These are phyloP conservation scores for Pelvicachromis taeniatus DNA, from an alignment of 2,113 vertebrate genomes.

Conservation along the genomic window DNA sequence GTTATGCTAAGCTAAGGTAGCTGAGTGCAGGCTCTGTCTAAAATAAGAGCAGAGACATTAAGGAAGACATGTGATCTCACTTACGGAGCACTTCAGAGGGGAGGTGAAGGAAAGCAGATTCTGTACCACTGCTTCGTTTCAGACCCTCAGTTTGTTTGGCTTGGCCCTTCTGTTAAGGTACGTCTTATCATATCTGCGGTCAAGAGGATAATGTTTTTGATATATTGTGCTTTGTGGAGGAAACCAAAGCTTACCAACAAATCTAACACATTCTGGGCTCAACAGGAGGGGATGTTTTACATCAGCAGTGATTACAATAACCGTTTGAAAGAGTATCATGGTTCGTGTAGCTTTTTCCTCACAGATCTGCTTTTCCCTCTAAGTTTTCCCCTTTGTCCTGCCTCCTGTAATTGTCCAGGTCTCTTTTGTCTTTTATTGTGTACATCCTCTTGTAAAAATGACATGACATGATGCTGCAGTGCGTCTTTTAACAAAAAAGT, in stretches of 20 bases:
- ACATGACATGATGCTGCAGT: too few species aligned
- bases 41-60: neutral
- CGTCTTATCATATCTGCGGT: conserved; percentile 12
- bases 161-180: neutral
- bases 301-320: neutral
- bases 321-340: neutral
- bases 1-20: neutral
- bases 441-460: neutral
- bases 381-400: neutral
- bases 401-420: neutral
- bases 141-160: neutral
- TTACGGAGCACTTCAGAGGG: neutral
- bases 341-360: neutral
- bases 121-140: neutral
- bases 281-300: neutral
- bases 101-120: neutral
- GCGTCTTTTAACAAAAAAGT: too few species aligned
- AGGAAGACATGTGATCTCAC: neutral
- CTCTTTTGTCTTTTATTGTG: neutral
- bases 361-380: neutral
- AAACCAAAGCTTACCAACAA: conserved; percentile 2
- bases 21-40: neutral
- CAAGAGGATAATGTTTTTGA: conserved; percentile 25
- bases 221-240: neutral
- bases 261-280: neutral